Base-by-base conservation (phyloP, 2,113 vertebrate species). In the Tetraodon nigroviridis region DNA sequence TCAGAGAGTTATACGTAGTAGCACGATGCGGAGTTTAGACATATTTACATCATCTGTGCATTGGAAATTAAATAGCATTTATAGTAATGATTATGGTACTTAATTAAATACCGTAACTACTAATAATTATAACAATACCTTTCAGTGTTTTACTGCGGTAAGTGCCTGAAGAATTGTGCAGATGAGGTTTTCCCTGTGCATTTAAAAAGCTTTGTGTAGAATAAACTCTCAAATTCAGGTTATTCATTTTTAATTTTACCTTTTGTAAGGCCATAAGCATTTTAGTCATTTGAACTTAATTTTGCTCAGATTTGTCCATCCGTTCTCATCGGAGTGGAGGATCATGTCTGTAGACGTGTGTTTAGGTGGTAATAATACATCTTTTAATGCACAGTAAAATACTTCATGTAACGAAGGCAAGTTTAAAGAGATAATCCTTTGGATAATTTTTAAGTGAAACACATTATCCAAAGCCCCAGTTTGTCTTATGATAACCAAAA, bases 131-230 rank as follows among this genome's bases (percentile, higher is more conserved):
- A 37, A 37, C 32, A 37, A 74, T 80, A 75, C 79, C 83, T 82
- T 87, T 32, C 29, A 84, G 71, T 74, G 53, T 81, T 72, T 78
- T 65, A 86, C 85, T 80, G 79, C 84, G 84, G 78, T 75, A 88
- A 89, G 88, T 89, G 88, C 88, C 88, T 89, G 73, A 78, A 80
- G 69, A 85, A 76, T 69, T 76, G 75, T 84, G 60, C 71, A 37
- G 20, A 83, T 82, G 83, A 68, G 57, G 40, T 75, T 62, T 70
- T 76, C 61, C 53, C 55, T 68, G 64, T 68, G 75, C 70, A 78
- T 50, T 50, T 50, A 50, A 77, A 80, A 79, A 60, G 76, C 54
- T 76, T 74, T 71, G 53, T 69, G 68, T 79, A 62, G 63, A 46
- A 63, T 77, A 77, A 66, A 51, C 61, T 64, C 54, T 63, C 13